Conservation (phyloP, 1,140 invertebrate genomes). For the Mesaphorura yosii region DNA sequence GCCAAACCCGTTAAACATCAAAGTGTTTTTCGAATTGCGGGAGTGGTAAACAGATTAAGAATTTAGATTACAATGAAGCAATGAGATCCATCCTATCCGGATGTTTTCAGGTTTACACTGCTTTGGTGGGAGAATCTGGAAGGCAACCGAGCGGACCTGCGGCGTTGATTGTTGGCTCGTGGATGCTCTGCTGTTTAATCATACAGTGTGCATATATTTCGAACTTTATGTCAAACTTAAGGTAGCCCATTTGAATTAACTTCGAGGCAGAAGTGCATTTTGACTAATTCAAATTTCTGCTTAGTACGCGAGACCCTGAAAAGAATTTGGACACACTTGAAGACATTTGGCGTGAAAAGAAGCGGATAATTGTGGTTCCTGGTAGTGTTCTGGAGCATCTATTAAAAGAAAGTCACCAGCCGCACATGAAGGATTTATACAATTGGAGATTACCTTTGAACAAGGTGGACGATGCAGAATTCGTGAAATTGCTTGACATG, state of each 20-base stretch:
- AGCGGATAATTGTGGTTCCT: neutral
- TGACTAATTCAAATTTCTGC: neutral
- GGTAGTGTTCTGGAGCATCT: neutral
- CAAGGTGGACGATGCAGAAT: no score
- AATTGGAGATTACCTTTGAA: no score
- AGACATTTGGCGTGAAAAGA: neutral
- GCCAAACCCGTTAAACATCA: neutral
- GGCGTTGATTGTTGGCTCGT: neutral
- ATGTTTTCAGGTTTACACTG: slow-evolving; percentile 1
- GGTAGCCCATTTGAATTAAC: neutral
- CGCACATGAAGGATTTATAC: no score
- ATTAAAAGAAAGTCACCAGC: neutral
- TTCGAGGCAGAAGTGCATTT: no score
- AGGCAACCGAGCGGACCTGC: slow-evolving; percentile 3
- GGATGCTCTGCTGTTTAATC: slow-evolving; percentile 4
- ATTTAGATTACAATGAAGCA: neutral
- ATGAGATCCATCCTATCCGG: neutral
- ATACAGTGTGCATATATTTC: slow-evolving; percentile 10
- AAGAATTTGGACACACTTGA: neutral
- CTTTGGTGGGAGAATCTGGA: slow-evolving; percentile 6
- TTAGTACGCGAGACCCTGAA: neutral
- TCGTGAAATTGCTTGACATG: no score
- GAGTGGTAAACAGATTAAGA: neutral
- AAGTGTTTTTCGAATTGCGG: neutral
- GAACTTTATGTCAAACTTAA: slow-evolving; percentile 4